These are phyloP conservation scores for Fabriciana adippe DNA, from an alignment of 2,888 invertebrate species.

Conservation along the genomic window DNA sequence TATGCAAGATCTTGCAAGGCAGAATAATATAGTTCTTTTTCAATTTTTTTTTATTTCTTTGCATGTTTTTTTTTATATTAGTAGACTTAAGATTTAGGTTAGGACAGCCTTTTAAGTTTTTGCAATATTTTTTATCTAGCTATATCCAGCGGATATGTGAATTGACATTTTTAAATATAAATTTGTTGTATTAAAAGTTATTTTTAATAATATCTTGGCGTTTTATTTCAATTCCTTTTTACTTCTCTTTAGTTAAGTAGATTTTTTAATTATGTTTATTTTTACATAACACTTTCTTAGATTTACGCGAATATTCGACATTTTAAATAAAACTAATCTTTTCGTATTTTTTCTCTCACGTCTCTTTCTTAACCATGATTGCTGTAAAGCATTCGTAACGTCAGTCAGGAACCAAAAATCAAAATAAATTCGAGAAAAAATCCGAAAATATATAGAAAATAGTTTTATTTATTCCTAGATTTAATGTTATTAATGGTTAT, in stretches of 20 bases:
- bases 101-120: constrained; percentile 30
- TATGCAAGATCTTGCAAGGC: constrained; percentile 62
- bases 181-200: constrained; percentile 28
- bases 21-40: constrained; percentile 53
- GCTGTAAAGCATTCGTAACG: no score
- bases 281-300: not conserved
- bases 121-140: constrained; percentile 20
- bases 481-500: not conserved
- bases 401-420: no score
- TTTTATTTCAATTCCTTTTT: constrained; percentile 21
- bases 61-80: constrained; percentile 23
- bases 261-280: no score
- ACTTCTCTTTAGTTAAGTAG: not conserved
- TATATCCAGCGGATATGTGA: constrained; percentile 14
- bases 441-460: no score
- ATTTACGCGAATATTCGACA: not conserved
- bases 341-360: no score
- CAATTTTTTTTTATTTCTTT: constrained; percentile 4
- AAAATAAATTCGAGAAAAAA: no score
- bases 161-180: constrained; percentile 26
- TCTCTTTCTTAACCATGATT: no score
- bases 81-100: constrained; percentile 18
- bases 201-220: constrained; percentile 15
- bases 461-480: no score
- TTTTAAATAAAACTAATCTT: no score